These are phyloP conservation scores for Hephaestus fuliginosus DNA, from an alignment of 2,797 vertebrate species.

Conservation along the genomic window DNA sequence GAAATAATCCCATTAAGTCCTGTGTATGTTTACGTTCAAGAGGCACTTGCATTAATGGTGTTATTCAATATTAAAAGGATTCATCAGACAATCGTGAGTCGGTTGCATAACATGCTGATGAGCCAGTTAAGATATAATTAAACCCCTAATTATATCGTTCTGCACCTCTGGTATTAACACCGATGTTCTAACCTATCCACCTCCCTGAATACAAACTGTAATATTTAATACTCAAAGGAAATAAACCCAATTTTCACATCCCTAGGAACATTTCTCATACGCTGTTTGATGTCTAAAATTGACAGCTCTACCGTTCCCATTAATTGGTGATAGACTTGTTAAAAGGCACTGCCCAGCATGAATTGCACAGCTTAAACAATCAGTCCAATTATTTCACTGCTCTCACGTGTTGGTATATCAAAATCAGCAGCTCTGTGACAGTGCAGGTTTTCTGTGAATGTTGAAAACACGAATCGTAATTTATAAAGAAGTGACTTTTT, in stretches of 20 bases:
- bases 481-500: neutral
- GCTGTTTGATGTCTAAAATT: conserved; percentile 44
- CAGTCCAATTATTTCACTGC: conserved; percentile 7
- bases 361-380: conserved; percentile 4
- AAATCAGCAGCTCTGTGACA: neutral
- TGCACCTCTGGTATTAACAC: conserved; percentile 71
- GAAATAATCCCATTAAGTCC: conserved; percentile 71
- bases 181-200: conserved; percentile 65
- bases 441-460: neutral
- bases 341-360: conserved; percentile 25
- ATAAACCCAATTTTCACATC: conserved; percentile 58
- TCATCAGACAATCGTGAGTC: conserved; percentile 62
- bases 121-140: conserved; percentile 73
- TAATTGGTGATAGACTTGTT: conserved; percentile 27
- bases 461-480: neutral
- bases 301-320: conserved; percentile 20
- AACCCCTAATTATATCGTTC: conserved; percentile 74
- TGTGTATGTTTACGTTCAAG: conserved; percentile 72
- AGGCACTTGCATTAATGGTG: conserved; percentile 69
- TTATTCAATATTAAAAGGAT: conserved; percentile 72
- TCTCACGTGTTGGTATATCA: no score
- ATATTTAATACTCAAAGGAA: conserved; percentile 57
- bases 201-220: conserved; percentile 52
- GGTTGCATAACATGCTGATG: conserved; percentile 62
- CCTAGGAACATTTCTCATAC: conserved; percentile 54